phyloP scores from a whole-genome alignment of 2,888 invertebrate genomes.

The Xestoiulus laeticollis region DNA sequence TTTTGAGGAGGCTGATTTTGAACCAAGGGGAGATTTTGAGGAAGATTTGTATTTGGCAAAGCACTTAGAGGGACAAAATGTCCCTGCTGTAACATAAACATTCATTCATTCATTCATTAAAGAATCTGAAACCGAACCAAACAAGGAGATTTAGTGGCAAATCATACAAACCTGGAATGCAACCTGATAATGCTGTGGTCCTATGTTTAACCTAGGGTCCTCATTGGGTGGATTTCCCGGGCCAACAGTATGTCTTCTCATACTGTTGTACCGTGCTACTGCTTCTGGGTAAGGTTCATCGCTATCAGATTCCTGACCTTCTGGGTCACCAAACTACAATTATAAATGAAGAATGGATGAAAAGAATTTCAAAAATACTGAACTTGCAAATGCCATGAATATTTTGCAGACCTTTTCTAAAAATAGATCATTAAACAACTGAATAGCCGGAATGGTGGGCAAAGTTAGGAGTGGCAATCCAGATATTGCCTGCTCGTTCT shows the following conservation, averaged over 20 bases:
- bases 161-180: constrained; percentile 59
- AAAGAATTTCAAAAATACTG: background rate
- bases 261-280: constrained; percentile 68
- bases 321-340: constrained; percentile 69
- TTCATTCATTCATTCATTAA: background rate
- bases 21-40: constrained; percentile 82
- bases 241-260: constrained; percentile 90
- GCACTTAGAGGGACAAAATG: constrained; percentile 61
- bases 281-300: constrained; percentile 65
- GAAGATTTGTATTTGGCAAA: constrained; percentile 83
- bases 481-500: constrained; percentile 11
- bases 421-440: constrained; percentile 50
- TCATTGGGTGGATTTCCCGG: constrained; percentile 85
- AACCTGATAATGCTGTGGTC: constrained; percentile 61
- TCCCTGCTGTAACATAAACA: constrained; percentile 45
- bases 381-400: background rate
- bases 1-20: constrained; percentile 85
- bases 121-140: constrained; percentile 55
- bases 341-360: background rate
- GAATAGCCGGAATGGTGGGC: constrained; percentile 53
- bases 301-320: constrained; percentile 63
- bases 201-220: constrained; percentile 61
- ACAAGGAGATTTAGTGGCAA: background rate
- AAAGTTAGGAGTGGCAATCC: constrained; percentile 47
- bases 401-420: constrained; percentile 54